Evolutionary conservation across 2,888 invertebrate genomes (phyloP).

Genomic region (Tinea pellionella): DNA sequence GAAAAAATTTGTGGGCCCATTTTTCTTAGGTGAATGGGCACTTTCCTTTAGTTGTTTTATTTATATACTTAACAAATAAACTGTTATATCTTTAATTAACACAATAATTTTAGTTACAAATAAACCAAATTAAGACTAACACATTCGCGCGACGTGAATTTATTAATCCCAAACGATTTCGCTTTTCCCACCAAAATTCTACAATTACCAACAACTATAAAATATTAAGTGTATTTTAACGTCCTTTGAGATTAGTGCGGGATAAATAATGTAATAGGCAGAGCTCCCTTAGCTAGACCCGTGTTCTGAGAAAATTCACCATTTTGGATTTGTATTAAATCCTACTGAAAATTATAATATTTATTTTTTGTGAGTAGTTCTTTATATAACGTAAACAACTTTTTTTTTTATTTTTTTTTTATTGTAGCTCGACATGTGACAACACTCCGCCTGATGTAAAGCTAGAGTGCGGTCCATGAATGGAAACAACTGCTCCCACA

Average conservation of each 20-base stretch:
- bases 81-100: neutral
- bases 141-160: neutral
- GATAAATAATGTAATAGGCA: neutral
- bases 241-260: neutral
- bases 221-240: neutral
- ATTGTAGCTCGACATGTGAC: too few species aligned
- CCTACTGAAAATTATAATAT: neutral
- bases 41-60: too few species aligned
- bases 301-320: neutral
- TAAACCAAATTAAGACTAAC: neutral
- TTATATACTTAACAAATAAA: neutral
- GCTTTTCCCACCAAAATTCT: neutral
- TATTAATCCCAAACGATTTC: constrained; percentile 3
- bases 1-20: too few species aligned
- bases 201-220: neutral
- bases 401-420: too few species aligned
- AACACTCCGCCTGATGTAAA: too few species aligned
- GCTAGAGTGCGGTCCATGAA: too few species aligned
- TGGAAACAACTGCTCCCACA: too few species aligned
- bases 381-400: too few species aligned
- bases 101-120: neutral
- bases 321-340: neutral
- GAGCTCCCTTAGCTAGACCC: neutral
- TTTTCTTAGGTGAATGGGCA: too few species aligned
- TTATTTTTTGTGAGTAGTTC: too few species aligned